Base-by-base conservation (phyloP, 2,888 invertebrate species). In the Allygus modestus region DNA sequence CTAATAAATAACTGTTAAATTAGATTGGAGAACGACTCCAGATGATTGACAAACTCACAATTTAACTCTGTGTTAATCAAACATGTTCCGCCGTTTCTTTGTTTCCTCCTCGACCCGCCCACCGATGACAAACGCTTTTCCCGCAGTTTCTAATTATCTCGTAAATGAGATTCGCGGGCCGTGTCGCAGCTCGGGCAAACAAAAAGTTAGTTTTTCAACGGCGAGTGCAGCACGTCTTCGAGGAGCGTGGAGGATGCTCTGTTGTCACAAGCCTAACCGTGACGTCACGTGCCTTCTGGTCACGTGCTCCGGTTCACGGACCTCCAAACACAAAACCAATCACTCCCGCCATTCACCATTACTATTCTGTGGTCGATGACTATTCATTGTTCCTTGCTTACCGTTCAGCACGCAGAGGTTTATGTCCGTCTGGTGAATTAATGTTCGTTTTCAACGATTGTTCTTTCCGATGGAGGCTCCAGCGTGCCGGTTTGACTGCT, bases 241-340 rank as follows among this genome's bases (percentile, higher is more conserved):
- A n/a, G n/a, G 2, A 20, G 73, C 73, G 73, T 73, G 73, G 73
- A 58, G 20, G 79, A 79, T 37, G 79, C 58, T 4, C 79, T 58
- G 79, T 58, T 79, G 79, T 79, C 33, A 79, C 77, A 58, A 37
- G 28, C 9, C 23, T 1, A 26, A 15, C 11, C 79, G 79, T 79
- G 79, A 79, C 79, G 79, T 79, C 79, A 79, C 58, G 79, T 37
- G 58, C 79, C 33, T 2, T 28, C 33, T 20, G 54, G 37, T 79
- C 79, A 79, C 79, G 79, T 79, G 79, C 79, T 51, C 33, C 51
- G 79, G 77, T 79, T 79, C 79, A 79, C 79, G 79, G 79, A 79
- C 79, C 79, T 79, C 79, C 79, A 79, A 79, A 79, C 79, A 79
- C 79, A 77, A 51, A 77, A 77, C 75, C 75, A 46, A 77, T 77